Evolutionary conservation across 2,888 invertebrate species (phyloP).

Genomic region (Meteorus cinctellus): DNA sequence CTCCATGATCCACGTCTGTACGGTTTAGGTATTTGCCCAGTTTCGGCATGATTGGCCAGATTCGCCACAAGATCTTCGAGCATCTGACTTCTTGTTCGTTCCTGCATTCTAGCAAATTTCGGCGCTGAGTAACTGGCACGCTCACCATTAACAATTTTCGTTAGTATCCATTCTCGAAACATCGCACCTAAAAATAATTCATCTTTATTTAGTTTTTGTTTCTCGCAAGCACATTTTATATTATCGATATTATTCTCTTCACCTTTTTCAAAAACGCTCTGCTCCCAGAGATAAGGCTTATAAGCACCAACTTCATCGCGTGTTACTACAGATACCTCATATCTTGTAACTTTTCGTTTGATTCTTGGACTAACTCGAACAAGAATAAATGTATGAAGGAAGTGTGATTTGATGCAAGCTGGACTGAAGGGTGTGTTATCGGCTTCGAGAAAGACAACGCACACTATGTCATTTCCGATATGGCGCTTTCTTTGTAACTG

Average conservation of each 20-base stretch:
- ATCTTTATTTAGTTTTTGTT: constrained; percentile 12
- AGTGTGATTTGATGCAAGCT: constrained; percentile 95
- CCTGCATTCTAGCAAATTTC: constrained; percentile 96
- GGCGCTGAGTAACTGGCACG: constrained; percentile 95
- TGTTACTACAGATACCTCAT: constrained; percentile 94
- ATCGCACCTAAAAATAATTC: constrained; percentile 78
- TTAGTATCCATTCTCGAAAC: constrained; percentile 95
- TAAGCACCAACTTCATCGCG: constrained; percentile 96
- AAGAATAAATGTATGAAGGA: constrained; percentile 93
- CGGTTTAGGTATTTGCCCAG: constrained; percentile 96
- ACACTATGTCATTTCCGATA: constrained; percentile 96
- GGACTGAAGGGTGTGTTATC: constrained; percentile 95
- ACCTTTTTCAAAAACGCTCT: constrained; percentile 93
- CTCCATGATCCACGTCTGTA: constrained; percentile 92
- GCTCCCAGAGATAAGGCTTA: constrained; percentile 96
- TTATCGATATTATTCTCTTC: constrained; percentile 23
- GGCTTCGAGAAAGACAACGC: constrained; percentile 94
- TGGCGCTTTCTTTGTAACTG: constrained; percentile 91
- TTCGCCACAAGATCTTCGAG: constrained; percentile 95
- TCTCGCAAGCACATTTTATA: neutral
- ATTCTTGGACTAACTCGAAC: constrained; percentile 92
- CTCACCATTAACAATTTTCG: constrained; percentile 95
- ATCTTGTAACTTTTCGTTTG: constrained; percentile 89
- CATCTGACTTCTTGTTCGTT: constrained; percentile 94
- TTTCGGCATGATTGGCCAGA: constrained; percentile 94